phyloP scores from a whole-genome alignment of 2,113 vertebrate species.

The Muntiacus reevesi region DNA sequence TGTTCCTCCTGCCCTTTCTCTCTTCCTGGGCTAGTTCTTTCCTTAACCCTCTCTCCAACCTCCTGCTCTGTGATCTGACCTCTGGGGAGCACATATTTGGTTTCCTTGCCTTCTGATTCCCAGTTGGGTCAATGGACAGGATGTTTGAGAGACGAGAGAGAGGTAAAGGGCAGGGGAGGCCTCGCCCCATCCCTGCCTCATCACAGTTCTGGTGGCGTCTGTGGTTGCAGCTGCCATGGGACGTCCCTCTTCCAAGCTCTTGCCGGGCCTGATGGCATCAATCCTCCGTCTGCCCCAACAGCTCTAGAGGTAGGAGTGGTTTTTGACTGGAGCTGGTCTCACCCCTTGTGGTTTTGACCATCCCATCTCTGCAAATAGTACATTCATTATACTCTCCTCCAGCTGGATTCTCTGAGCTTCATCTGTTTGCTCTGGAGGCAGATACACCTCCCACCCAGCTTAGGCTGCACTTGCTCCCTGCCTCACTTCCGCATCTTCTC shows the following conservation, averaged over 20 bases:
- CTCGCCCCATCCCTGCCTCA: not conserved
- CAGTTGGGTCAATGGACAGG: not conserved
- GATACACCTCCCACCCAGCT: no score
- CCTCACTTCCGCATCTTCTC: not conserved
- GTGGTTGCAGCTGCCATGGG: not conserved
- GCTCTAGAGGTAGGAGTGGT: not conserved
- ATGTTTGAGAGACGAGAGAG: not conserved
- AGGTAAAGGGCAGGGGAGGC: not conserved
- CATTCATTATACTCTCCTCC: not conserved
- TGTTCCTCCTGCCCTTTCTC: not conserved
- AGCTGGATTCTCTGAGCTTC: not conserved
- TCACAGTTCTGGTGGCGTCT: not conserved
- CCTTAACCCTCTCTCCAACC: no score
- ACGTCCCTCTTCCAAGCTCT: not conserved
- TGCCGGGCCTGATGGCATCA: not conserved
- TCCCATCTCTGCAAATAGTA: not conserved
- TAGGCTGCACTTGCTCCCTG: not conserved
- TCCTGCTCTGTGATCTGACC: not conserved
- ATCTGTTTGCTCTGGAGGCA: not conserved
- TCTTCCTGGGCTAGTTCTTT: not conserved
- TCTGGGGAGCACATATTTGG: not conserved
- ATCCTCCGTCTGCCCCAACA: fast-evolving
- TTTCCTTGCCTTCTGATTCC: not conserved
- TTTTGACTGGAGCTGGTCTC: not conserved
- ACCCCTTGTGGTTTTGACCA: not conserved